Base-by-base conservation (phyloP, 2,888 invertebrate species). In the Phalera bucephala region DNA sequence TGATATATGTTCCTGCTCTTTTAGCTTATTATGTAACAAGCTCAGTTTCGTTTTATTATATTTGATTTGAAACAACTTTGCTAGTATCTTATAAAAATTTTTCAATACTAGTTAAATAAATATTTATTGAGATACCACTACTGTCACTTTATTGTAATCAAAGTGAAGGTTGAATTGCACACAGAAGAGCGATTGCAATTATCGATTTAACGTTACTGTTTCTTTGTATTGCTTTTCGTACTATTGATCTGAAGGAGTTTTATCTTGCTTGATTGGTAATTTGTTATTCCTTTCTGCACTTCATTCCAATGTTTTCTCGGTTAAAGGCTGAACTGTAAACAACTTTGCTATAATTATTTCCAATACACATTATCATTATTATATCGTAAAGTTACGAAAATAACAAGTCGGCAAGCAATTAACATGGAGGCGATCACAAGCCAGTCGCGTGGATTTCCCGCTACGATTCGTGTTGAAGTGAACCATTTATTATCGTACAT, bases 401-500 rank as follows among this genome's bases (percentile, higher is more conserved):
- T 69, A 77, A 72, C 69, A 70, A 78, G 69, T 64, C 69, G 54
- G 66, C 64, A 72, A 79, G 70, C 75, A 83, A 85, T 85, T 82
- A 85, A 78, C 75, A 71, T 72, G 71, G 65, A 65, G 68, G 71
- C 76, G 80, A 88, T 88, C 88, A 89, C 86, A 80, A 74, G 68
- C 72, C 73, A 72, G 76, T 79, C 77, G 86, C 87, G 85, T 88
- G 88, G 82, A 87, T 86, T 88, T 84, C 80, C 87, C 84, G 84
- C 85, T 85, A 85, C 75, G 68, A 80, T 72, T 83, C 76, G 76
- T 82, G 80, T 82, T 79, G 70, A 79, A 77, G 73, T 81, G 84
- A 82, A 85, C 87, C 81, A 88, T 86, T 86, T 87, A 86, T 81
- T 81, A 85, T 85, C 81, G 75, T 81, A 68, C 68, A 68, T 65